A percentile compares a stretch with the other conserved stretches of the same genome.
phyloP scores from a whole-genome alignment of 2,888 invertebrate species.

The Slavum lentiscoides region DNA sequence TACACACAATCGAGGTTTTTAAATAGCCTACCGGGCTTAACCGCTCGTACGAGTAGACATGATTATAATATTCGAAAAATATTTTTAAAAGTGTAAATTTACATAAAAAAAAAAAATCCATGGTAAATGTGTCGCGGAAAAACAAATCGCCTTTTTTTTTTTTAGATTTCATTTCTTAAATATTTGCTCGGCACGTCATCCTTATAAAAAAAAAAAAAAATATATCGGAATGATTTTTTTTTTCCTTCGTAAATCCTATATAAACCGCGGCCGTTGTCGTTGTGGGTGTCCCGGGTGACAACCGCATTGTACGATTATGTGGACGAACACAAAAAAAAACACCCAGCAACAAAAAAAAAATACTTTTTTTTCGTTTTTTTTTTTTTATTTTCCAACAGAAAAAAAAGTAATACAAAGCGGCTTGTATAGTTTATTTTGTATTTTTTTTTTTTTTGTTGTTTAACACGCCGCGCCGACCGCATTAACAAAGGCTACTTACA shows the following conservation, averaged over 20 bases:
- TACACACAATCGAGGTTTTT: too few species aligned
- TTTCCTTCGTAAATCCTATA: slow-evolving; percentile 12
- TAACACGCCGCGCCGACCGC: slow-evolving; percentile 34
- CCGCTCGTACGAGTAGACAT: too few species aligned
- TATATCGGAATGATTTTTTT: too few species aligned
- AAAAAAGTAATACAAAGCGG: slow-evolving; percentile 1
- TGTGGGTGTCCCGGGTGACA: slow-evolving; percentile 42
- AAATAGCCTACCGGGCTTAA: too few species aligned
- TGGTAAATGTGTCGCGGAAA: too few species aligned
- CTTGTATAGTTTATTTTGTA: slow-evolving; percentile 35
- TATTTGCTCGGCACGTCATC: too few species aligned
- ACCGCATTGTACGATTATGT: slow-evolving; percentile 3
- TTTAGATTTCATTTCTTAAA: too few species aligned
- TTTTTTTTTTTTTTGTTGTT: slow-evolving; percentile 7
- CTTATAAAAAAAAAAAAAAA: too few species aligned
- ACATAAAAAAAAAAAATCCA: too few species aligned
- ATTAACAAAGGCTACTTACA: slow-evolving; percentile 50
- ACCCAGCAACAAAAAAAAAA: neutral
- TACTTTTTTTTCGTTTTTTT: slow-evolving; percentile 3
- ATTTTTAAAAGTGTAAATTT: too few species aligned
- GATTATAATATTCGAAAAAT: too few species aligned
- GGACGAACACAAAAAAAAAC: slow-evolving; percentile 1
- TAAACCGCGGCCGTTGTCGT: slow-evolving; percentile 48
- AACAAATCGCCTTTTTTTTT: too few species aligned
- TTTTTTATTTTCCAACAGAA: neutral